Conservation (phyloP, 2,888 invertebrate species). For the Drosophila acutilabella region DNA sequence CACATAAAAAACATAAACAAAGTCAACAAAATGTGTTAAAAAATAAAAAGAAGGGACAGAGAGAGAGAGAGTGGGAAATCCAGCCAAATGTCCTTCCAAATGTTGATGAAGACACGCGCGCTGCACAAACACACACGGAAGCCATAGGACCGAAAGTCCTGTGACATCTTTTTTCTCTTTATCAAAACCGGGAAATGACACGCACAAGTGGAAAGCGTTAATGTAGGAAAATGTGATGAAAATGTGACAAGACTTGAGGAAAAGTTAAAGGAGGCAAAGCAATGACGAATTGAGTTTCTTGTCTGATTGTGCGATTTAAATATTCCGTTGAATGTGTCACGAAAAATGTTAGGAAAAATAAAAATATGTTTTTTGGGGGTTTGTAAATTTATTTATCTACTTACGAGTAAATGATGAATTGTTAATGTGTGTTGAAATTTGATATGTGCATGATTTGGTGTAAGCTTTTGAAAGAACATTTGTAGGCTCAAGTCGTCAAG, state of each 20-base stretch:
- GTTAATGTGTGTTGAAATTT: constrained; percentile 2
- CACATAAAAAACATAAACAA: constrained; percentile 68
- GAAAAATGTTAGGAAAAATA: constrained; percentile 7
- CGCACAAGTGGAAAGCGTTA: constrained; percentile 44
- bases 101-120: constrained; percentile 65
- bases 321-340: constrained; percentile 14
- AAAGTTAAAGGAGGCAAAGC: background rate
- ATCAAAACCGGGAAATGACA: constrained; percentile 66
- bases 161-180: constrained; percentile 45
- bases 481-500: background rate
- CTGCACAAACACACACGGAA: constrained; percentile 18
- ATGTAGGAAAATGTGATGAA: constrained; percentile 19
- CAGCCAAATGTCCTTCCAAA: constrained; percentile 42
- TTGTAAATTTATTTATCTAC: background rate
- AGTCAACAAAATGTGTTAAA: constrained; percentile 52
- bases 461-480: background rate
- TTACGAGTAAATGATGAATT: background rate
- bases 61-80: constrained; percentile 7
- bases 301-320: constrained; percentile 23
- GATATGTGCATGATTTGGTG: background rate
- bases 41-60: constrained; percentile 27
- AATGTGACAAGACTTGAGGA: too few species aligned
- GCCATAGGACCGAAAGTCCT: constrained; percentile 34
- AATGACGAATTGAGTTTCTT: constrained; percentile 13
- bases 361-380: background rate